Evolutionary conservation across 2,888 invertebrate species (phyloP), one percentile per base, ranked within the genome.

Genomic region (Zaprionus bogoriensis): DNA sequence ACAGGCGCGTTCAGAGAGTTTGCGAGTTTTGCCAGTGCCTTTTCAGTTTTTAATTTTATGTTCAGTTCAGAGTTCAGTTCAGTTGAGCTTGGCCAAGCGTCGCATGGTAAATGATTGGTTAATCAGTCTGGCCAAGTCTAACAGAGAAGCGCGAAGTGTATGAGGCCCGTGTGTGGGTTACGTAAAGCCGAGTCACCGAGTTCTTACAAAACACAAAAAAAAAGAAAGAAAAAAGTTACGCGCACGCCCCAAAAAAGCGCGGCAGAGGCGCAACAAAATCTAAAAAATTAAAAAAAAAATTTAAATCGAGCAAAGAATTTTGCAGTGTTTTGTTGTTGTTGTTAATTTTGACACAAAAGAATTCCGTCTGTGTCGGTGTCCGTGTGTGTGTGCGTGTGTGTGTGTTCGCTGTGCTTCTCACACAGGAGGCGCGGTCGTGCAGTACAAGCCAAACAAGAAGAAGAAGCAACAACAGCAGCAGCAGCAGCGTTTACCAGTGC

Each of bases 151-250:
- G 62, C 45, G 32, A 51, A 55, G 48, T 67, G 59, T 67, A 67
- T 67, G 53, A 72, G 68, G 72, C 77, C 68, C 67, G 81, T 77
- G 71, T 68, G 81, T 67, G 76, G 66, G 86, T 80, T 80, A 80
- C 80, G 86, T 80, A 80, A 80, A 85, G 86, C 76, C 72, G 65
- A 77, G 76, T 53, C 69, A 63, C 76, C 73, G 67, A 80, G 86
- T 81, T 85, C 86, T 81, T 86, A 86, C 66, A 83, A 86, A 79
- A 85, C 82, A 74, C 47, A 12, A 55, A 62, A 53, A 41, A 65
- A 45, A 42, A 22, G 45, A 59, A 50, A 46, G 32, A 59, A 58
- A 51, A 52, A 77, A 84, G 71, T 66, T 67, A 74, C 75, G 77
- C 79, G 76, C 72, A 68, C 79, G 72, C 62, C 63, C 67, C 52